A percentile compares a stretch with the other conserved stretches of the same genome.
Conservation (phyloP, 1,140 invertebrate genomes). For the Papilio dardanus region DNA sequence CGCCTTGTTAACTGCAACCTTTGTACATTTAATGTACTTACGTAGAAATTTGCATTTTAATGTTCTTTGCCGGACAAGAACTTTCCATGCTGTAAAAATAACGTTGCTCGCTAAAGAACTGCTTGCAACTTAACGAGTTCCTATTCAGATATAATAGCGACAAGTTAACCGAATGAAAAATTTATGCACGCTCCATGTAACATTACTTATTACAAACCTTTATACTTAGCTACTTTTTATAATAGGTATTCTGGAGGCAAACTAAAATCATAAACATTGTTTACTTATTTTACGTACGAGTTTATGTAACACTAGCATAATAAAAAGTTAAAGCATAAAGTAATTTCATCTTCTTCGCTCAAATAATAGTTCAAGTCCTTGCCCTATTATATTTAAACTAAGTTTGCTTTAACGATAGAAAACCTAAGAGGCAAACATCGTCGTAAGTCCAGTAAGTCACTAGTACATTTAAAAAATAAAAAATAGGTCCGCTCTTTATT, state of each 20-base stretch:
- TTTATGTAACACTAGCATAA: not conserved
- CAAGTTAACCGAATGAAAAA: conserved; percentile 34
- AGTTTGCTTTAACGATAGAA: not conserved
- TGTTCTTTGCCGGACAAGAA: conserved; percentile 32
- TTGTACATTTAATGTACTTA: conserved; percentile 37
- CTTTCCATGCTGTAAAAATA: conserved; percentile 36
- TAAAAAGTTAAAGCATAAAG: not conserved
- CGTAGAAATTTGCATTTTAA: conserved; percentile 37
- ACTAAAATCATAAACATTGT: not conserved
- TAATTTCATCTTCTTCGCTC: not conserved
- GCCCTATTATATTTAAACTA: too few species aligned
- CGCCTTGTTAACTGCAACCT: conserved; percentile 35
- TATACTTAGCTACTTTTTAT: not conserved
- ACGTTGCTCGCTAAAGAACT: conserved; percentile 33
- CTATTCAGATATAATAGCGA: conserved; percentile 34
- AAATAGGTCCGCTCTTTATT: not conserved
- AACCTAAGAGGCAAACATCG: not conserved
- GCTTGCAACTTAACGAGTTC: conserved; percentile 27
- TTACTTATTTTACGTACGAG: too few species aligned
- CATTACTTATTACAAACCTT: conserved; percentile 22
- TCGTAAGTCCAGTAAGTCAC: not conserved
- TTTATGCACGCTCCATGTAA: conserved; percentile 26
- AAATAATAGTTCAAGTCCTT: not conserved
- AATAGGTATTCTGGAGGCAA: not conserved
- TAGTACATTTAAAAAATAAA: not conserved